Conservation (phyloP, 1,140 invertebrate genomes). For the Psilanteris sp. region DNA sequence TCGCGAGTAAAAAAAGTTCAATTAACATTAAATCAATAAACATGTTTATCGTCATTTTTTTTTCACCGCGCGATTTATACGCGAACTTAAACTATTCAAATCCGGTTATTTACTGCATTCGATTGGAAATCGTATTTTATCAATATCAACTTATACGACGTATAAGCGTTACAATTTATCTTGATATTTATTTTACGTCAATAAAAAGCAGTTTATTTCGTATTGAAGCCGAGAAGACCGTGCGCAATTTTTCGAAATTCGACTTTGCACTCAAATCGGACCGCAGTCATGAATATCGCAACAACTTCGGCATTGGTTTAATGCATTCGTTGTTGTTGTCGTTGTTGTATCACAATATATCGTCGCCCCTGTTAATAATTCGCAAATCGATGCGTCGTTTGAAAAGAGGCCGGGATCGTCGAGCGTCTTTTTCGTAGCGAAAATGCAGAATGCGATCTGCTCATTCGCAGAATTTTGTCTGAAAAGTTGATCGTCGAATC, state of each 20-base stretch:
- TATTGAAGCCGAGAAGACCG: neutral
- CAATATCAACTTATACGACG: slow-evolving; percentile 1
- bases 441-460: slow-evolving; percentile 43
- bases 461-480: slow-evolving; percentile 44
- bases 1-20: too few species aligned
- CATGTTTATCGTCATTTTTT: slow-evolving; percentile 6
- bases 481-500: slow-evolving; percentile 60
- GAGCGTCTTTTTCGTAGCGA: too few species aligned
- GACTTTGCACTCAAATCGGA: slow-evolving; percentile 4
- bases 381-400: too few species aligned
- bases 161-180: slow-evolving; percentile 3
- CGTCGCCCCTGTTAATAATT: too few species aligned
- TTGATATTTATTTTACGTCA: slow-evolving; percentile 6
- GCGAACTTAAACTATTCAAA: slow-evolving; percentile 13
- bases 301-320: neutral
- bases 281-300: neutral
- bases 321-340: too few species aligned
- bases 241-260: neutral
- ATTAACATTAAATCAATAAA: neutral
- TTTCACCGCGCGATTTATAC: neutral
- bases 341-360: too few species aligned
- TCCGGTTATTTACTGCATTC: slow-evolving; percentile 1
- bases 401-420: too few species aligned
- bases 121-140: slow-evolving; percentile 7
- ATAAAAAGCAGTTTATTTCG: slow-evolving; percentile 14